Conservation (phyloP, 2,797 vertebrate species). For the Crenuchus spilurus region DNA sequence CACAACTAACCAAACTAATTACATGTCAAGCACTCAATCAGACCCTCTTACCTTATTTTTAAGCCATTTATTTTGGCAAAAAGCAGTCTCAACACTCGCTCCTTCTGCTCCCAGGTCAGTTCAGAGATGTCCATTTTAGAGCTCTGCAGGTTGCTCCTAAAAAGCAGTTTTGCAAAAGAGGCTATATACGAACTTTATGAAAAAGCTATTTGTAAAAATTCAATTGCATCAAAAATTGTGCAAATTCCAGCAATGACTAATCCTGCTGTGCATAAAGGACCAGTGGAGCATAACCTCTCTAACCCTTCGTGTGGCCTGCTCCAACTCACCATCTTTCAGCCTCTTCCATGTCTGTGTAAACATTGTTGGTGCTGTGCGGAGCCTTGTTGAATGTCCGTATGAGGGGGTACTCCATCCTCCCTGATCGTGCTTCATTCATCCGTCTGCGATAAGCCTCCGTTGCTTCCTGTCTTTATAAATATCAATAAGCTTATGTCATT, state of each 20-base stretch:
- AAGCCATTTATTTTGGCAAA: conserved; percentile 90
- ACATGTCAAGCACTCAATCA: too few species aligned
- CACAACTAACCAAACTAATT: too few species aligned
- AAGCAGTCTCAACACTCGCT: conserved; percentile 83
- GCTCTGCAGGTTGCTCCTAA: conserved; percentile 75
- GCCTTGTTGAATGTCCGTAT: conserved; percentile 83
- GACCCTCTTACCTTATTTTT: conserved; percentile 70
- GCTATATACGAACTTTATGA: not conserved
- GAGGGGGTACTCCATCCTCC: conserved; percentile 79
- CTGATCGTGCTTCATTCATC: conserved; percentile 76
- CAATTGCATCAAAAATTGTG: not conserved
- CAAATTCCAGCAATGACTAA: not conserved
- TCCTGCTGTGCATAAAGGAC: not conserved
- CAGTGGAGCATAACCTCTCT: not conserved
- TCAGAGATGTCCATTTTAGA: conserved; percentile 82
- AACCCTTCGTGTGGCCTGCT: not conserved
- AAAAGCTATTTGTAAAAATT: not conserved
- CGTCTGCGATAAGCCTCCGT: conserved; percentile 75
- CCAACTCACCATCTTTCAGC: conserved; percentile 79
- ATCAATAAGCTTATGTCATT: not conserved
- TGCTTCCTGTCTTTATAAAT: conserved; percentile 76
- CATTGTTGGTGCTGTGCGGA: conserved; percentile 83
- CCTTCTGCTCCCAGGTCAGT: conserved; percentile 92
- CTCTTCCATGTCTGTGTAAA: conserved; percentile 79
- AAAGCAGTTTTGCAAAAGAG: conserved; percentile 44